phyloP scores from a whole-genome alignment of 2,797 vertebrate genomes.

The Sebastiscus albofasciatus region DNA sequence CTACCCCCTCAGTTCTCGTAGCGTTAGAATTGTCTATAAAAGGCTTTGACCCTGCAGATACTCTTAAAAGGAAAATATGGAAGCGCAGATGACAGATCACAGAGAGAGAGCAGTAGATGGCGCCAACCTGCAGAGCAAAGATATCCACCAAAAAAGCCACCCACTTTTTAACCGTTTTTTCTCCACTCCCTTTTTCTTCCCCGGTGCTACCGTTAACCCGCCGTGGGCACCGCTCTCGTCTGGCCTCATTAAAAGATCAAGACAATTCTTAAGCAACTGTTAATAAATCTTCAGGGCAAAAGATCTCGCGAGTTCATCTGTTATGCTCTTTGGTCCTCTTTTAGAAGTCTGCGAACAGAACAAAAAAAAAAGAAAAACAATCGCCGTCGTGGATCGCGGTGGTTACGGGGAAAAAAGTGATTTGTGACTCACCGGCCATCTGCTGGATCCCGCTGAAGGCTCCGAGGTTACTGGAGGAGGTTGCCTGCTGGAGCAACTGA shows the following conservation, averaged over 20 bases:
- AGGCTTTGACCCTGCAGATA: constrained; percentile 6
- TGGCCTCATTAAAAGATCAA: constrained; percentile 79
- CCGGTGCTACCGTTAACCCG: constrained; percentile 54
- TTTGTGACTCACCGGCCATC: constrained; percentile 93
- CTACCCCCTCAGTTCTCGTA: too few species aligned
- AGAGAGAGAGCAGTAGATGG: constrained; percentile 66
- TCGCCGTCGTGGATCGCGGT: constrained; percentile 21
- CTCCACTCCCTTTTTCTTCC: not conserved
- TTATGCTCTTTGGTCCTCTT: constrained; percentile 74
- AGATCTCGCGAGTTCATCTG: constrained; percentile 68
- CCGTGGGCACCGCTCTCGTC: constrained; percentile 65
- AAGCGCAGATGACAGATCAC: constrained; percentile 17
- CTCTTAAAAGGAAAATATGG: not conserved
- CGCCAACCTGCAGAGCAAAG: constrained; percentile 62
- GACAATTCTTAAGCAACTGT: constrained; percentile 73
- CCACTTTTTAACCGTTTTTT: constrained; percentile 22
- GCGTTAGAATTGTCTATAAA: not conserved
- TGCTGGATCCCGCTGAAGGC: constrained; percentile 99
- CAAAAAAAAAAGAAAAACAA: constrained; percentile 36
- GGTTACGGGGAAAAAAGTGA: constrained; percentile 19
- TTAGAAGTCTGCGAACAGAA: constrained; percentile 52
- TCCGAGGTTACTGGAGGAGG: constrained; percentile 94
- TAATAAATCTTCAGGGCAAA: constrained; percentile 74
- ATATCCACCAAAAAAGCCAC: not conserved
- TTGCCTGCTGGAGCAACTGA: constrained; percentile 96